A percentile compares a stretch with the other conserved stretches of the same genome.
phyloP scores from a whole-genome alignment of 1,140 invertebrate genomes.

The Zaprionus capensis region DNA sequence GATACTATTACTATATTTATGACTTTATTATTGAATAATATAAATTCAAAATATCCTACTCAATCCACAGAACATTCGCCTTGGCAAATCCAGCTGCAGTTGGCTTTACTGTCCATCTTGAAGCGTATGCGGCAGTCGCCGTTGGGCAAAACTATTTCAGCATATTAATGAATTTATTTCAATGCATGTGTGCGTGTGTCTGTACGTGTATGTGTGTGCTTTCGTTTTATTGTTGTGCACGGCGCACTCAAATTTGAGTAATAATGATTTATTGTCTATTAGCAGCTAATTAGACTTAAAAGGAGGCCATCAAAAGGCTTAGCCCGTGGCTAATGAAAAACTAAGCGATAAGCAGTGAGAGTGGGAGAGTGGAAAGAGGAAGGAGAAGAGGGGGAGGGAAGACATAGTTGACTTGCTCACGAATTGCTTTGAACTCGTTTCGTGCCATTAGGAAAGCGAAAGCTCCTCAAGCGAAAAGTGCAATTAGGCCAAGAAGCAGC shows the following conservation, averaged over 20 bases:
- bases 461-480: slow-evolving; percentile 65
- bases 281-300: slow-evolving; percentile 83
- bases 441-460: slow-evolving; percentile 64
- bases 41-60: too few species aligned
- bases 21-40: too few species aligned
- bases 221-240: slow-evolving; percentile 46
- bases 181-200: slow-evolving; percentile 36
- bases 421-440: slow-evolving; percentile 74
- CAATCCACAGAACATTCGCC: too few species aligned
- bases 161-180: slow-evolving; percentile 64
- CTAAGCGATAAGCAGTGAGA: slow-evolving; percentile 37
- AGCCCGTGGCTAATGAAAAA: slow-evolving; percentile 74
- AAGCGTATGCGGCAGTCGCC: slow-evolving; percentile 34
- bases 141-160: neutral
- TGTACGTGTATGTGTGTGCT: slow-evolving; percentile 30
- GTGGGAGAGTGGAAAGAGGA: neutral
- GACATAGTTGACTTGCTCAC: slow-evolving; percentile 3
- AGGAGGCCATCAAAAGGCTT: slow-evolving; percentile 73
- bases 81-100: neutral
- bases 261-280: slow-evolving; percentile 82
- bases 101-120: neutral
- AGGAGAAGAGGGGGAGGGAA: neutral
- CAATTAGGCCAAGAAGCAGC: slow-evolving; percentile 61
- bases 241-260: slow-evolving; percentile 70
- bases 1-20: too few species aligned